A percentile compares a stretch with the other conserved stretches of the same genome.
Evolutionary conservation across 2,888 invertebrate species (phyloP).

Genomic region (Blastobasis adustella): DNA sequence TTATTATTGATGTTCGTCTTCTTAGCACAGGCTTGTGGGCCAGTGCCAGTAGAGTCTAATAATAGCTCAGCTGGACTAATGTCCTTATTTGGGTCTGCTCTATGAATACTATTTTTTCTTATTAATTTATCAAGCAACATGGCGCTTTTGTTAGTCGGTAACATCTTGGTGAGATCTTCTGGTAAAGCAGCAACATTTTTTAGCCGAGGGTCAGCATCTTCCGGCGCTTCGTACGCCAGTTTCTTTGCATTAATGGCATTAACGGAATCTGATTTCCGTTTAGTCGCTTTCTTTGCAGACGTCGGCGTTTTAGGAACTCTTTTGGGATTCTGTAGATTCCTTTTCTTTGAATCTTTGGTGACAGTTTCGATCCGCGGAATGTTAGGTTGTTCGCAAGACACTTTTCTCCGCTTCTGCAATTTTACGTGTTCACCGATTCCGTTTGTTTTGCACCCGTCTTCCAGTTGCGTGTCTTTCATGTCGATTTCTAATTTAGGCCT

Average conservation of each 20-base stretch:
- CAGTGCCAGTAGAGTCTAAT: constrained; percentile 52
- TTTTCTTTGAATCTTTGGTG: constrained; percentile 51
- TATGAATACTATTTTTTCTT: constrained; percentile 74
- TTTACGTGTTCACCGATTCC: constrained; percentile 72
- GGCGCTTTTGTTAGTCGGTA: constrained; percentile 65
- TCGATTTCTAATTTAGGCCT: constrained; percentile 66
- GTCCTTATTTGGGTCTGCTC: constrained; percentile 55
- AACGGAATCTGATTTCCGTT: constrained; percentile 55
- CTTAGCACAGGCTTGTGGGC: constrained; percentile 47
- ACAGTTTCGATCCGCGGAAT: constrained; percentile 37
- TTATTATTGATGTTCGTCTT: constrained; percentile 69
- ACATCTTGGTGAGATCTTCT: constrained; percentile 34
- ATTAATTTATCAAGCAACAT: constrained; percentile 71
- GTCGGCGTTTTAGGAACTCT: constrained; percentile 40
- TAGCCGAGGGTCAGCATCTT: constrained; percentile 44
- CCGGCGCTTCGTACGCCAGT: constrained; percentile 33
- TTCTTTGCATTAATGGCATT: constrained; percentile 44
- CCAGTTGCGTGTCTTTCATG: constrained; percentile 63
- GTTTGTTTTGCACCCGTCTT: constrained; percentile 61
- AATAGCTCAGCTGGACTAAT: constrained; percentile 64
- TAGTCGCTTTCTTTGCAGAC: constrained; percentile 54
- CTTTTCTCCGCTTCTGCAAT: constrained; percentile 69
- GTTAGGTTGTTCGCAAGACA: constrained; percentile 56
- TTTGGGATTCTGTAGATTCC: constrained; percentile 33
- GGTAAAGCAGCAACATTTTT: constrained; percentile 33